Evolutionary conservation across 1,140 invertebrate genomes (phyloP).

Genomic region (Heliconius nattereri): DNA sequence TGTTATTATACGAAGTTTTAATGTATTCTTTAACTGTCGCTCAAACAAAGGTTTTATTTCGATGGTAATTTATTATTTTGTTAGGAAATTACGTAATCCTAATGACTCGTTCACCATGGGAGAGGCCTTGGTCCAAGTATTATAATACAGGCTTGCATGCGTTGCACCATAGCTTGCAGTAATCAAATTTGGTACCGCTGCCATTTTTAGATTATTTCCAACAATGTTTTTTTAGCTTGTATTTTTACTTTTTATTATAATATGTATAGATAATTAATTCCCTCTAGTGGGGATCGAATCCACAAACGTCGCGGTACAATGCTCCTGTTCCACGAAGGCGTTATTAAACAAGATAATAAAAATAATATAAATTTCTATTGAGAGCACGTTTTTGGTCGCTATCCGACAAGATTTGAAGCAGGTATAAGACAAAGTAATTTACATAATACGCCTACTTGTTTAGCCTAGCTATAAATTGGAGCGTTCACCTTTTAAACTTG

Average conservation of each 20-base stretch:
- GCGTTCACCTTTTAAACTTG: slow-evolving; percentile 16
- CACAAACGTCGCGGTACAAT: no score
- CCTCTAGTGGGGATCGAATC: no score
- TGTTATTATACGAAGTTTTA: not conserved
- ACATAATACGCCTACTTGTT: slow-evolving; percentile 20
- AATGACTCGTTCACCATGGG: slow-evolving; percentile 32
- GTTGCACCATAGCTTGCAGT: slow-evolving; percentile 1
- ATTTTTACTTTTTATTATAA: no score
- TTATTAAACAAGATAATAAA: not conserved
- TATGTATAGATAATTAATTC: no score
- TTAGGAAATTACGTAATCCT: slow-evolving; percentile 32
- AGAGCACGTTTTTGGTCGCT: not conserved
- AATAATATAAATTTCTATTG: not conserved
- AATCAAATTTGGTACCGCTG: not conserved
- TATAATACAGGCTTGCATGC: slow-evolving; percentile 5
- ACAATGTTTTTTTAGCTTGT: no score
- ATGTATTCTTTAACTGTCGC: slow-evolving; percentile 6
- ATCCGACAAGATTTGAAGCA: slow-evolving; percentile 1
- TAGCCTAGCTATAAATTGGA: slow-evolving; percentile 1
- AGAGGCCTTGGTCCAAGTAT: slow-evolving; percentile 29
- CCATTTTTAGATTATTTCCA: not conserved
- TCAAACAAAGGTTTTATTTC: slow-evolving; percentile 22
- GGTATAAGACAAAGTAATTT: slow-evolving; percentile 8
- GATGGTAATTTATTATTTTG: slow-evolving; percentile 28
- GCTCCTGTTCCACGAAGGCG: no score